A percentile compares a stretch with the other conserved stretches of the same genome.
phyloP scores from a whole-genome alignment of 2,113 vertebrate species.

The Percopsis transmontana region DNA sequence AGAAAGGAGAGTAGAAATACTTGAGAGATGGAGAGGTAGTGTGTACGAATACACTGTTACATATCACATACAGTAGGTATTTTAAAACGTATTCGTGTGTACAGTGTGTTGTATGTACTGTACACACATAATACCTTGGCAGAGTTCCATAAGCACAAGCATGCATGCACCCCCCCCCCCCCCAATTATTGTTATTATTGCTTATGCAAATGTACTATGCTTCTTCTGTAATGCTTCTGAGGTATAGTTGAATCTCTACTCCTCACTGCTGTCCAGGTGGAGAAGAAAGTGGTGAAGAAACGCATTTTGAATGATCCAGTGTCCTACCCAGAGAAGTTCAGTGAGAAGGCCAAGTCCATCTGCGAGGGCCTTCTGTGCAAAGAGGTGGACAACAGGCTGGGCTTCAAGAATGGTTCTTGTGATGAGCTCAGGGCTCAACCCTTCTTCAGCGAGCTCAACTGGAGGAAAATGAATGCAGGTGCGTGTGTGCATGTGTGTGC shows the following conservation, averaged over 20 bases:
- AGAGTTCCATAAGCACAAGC: too few species aligned
- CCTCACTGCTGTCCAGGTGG: constrained; percentile 67
- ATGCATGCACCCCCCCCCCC: too few species aligned
- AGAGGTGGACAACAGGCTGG: constrained; percentile 78
- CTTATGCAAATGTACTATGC: too few species aligned
- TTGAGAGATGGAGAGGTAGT: background rate
- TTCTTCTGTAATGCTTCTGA: too few species aligned
- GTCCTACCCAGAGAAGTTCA: constrained; percentile 78
- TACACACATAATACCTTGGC: too few species aligned
- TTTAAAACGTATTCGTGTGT: too few species aligned
- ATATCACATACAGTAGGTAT: too few species aligned
- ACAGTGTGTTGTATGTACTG: too few species aligned
- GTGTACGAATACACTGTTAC: too few species aligned
- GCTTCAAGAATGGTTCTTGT: constrained; percentile 79
- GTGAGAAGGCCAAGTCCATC: constrained; percentile 73
- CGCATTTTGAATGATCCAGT: constrained; percentile 78
- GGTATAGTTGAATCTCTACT: background rate
- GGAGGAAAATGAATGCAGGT: constrained; percentile 88
- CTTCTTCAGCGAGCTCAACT: constrained; percentile 81
- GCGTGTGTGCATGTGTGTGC: constrained; percentile 11
- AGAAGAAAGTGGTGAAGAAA: constrained; percentile 84
- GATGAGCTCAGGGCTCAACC: constrained; percentile 75
- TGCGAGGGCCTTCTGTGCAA: constrained; percentile 82
- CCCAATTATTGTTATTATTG: too few species aligned
- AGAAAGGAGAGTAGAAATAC: background rate